Conservation (phyloP, 2,888 invertebrate species). For the Argynnis bischoffii region DNA sequence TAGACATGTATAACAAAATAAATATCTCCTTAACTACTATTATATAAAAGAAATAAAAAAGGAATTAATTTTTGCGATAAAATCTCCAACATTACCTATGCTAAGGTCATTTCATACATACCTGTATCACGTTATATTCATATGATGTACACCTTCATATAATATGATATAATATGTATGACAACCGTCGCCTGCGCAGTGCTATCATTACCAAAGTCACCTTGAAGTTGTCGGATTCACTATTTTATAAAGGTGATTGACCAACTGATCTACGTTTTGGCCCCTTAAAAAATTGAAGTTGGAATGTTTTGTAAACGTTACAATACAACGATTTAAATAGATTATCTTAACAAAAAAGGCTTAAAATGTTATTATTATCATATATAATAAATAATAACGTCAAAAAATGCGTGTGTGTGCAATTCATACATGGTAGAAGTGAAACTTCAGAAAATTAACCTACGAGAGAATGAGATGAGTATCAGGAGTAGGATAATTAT, state of each 20-base stretch:
- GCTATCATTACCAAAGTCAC: conserved; percentile 32
- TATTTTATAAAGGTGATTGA: conserved; percentile 36
- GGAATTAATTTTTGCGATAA: too few species aligned
- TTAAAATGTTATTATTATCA: too few species aligned
- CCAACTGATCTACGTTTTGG: conserved; percentile 22
- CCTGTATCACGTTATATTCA: conserved; percentile 1
- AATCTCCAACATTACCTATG: background rate
- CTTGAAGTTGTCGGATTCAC: conserved; percentile 28
- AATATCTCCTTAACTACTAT: too few species aligned
- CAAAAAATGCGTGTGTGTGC: too few species aligned
- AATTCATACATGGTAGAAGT: too few species aligned
- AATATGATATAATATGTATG: conserved; percentile 18
- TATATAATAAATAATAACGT: too few species aligned
- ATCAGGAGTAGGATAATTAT: too few species aligned
- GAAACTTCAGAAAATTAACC: too few species aligned
- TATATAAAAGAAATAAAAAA: too few species aligned
- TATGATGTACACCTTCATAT: conserved; percentile 18
- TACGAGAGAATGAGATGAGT: too few species aligned
- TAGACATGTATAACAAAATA: too few species aligned
- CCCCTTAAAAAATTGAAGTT: conserved; percentile 18
- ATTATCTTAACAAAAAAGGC: background rate
- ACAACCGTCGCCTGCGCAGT: conserved; percentile 29
- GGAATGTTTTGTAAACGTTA: conserved; percentile 16
- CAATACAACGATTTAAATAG: conserved; percentile 1
- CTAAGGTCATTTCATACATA: background rate